These are phyloP conservation scores for Mimachlamys varia DNA, from an alignment of 2,888 invertebrate genomes.

Conservation along the genomic window DNA sequence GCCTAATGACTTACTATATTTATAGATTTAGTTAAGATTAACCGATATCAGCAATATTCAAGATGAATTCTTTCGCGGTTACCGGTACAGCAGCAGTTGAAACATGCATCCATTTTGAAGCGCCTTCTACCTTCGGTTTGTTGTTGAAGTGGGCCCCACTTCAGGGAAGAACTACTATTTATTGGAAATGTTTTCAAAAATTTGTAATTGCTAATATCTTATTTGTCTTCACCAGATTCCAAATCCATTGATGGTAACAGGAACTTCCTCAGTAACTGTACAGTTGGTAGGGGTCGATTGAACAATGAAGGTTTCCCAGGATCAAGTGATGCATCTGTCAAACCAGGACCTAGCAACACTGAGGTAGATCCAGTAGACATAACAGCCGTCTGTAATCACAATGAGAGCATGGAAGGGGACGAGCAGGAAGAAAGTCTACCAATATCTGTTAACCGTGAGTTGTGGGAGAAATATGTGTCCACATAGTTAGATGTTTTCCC, in stretches of 20 bases:
- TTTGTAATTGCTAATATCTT: not conserved
- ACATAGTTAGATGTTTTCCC: too few relatives aligned
- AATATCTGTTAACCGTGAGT: not conserved
- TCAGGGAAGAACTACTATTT: too few relatives aligned
- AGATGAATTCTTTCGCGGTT: too few relatives aligned
- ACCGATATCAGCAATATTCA: too few relatives aligned
- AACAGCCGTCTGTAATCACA: not conserved
- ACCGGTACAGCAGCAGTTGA: too few relatives aligned
- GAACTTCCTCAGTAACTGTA: not conserved
- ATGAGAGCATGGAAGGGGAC: not conserved
- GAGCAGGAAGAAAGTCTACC: not conserved
- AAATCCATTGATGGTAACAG: not conserved
- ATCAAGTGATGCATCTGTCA: not conserved
- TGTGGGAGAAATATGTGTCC: not conserved
- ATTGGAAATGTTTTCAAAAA: not conserved
- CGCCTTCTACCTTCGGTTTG: too few relatives aligned
- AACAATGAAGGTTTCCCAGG: not conserved
- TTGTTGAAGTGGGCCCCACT: too few relatives aligned
- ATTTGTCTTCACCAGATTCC: not conserved
- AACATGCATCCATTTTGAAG: too few relatives aligned
- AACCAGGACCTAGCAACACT: not conserved
- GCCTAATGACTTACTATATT: too few relatives aligned
- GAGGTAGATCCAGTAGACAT: not conserved
- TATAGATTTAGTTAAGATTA: too few relatives aligned
- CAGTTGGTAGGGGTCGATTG: not conserved